Conservation (phyloP, 2,113 vertebrate species). For the Illadopsis cleaveri region DNA sequence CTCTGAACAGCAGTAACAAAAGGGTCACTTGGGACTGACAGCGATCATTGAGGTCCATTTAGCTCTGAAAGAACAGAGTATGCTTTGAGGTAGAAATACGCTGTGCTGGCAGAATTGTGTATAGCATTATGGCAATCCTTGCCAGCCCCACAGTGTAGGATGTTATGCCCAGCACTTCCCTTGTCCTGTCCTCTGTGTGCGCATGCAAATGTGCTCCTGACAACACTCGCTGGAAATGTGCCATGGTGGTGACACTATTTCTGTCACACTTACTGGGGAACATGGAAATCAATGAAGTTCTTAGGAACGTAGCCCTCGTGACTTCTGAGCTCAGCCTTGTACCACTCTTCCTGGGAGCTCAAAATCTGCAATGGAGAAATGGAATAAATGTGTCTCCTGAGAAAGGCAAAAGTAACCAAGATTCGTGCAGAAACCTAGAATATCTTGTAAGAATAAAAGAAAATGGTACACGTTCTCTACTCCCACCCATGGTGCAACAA, state of each 20-base stretch:
- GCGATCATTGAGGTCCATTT: not conserved
- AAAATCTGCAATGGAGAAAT: slow-evolving; percentile 79
- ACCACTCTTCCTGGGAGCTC: slow-evolving; percentile 88
- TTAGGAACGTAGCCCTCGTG: slow-evolving; percentile 90
- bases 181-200: not conserved
- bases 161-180: not conserved
- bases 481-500: not conserved
- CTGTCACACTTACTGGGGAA: slow-evolving; percentile 79
- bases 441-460: not conserved
- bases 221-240: not conserved
- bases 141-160: not conserved
- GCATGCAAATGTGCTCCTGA: fast-evolving
- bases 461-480: not conserved
- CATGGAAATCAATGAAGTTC: slow-evolving; percentile 87
- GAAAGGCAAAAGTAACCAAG: not conserved
- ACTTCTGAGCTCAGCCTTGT: slow-evolving; percentile 88
- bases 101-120: not conserved
- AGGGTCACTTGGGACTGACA: not conserved
- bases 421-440: not conserved
- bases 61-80: not conserved
- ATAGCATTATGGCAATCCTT: not conserved
- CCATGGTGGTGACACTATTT: not conserved
- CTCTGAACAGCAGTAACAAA: not conserved
- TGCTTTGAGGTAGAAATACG: not conserved
- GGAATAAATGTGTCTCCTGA: not conserved